Evolutionary conservation across 2,797 vertebrate species (phyloP).

Genomic region (Rhinophrynus dorsalis): DNA sequence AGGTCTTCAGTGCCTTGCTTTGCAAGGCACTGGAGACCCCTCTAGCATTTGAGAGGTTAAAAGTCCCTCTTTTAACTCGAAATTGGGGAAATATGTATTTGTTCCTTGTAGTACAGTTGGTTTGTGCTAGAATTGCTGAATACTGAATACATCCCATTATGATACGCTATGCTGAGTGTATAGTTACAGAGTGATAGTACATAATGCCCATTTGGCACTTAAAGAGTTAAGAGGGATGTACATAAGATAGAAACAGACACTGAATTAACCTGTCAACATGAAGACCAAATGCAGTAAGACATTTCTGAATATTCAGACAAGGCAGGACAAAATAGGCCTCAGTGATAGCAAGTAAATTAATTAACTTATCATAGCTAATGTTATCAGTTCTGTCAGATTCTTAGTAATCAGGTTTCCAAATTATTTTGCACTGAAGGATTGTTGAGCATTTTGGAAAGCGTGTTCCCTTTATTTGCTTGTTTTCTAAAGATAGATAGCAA

Average conservation of each 20-base stretch:
- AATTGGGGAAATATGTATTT: no score
- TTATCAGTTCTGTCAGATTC: not conserved
- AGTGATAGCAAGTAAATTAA: slow-evolving; percentile 11
- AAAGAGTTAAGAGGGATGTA: no score
- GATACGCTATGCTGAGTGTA: not conserved
- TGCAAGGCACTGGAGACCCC: no score
- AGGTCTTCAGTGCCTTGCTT: no score
- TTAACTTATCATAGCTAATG: not conserved
- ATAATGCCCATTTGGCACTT: not conserved
- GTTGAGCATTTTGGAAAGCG: not conserved
- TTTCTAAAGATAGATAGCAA: slow-evolving; percentile 18
- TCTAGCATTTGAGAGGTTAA: no score
- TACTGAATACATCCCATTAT: no score
- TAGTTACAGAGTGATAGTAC: not conserved
- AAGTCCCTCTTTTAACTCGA: no score
- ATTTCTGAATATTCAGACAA: slow-evolving; percentile 34
- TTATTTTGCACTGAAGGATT: not conserved
- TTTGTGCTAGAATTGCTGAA: no score
- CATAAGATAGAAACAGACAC: not conserved
- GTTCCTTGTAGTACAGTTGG: no score
- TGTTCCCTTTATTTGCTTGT: not conserved
- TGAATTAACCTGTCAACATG: slow-evolving; percentile 28
- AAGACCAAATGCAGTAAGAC: slow-evolving; percentile 30
- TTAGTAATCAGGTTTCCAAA: not conserved
- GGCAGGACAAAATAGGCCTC: not conserved